These are phyloP conservation scores for Leptopterna dolabrata DNA, from an alignment of 2,888 invertebrate species.

Conservation along the genomic window DNA sequence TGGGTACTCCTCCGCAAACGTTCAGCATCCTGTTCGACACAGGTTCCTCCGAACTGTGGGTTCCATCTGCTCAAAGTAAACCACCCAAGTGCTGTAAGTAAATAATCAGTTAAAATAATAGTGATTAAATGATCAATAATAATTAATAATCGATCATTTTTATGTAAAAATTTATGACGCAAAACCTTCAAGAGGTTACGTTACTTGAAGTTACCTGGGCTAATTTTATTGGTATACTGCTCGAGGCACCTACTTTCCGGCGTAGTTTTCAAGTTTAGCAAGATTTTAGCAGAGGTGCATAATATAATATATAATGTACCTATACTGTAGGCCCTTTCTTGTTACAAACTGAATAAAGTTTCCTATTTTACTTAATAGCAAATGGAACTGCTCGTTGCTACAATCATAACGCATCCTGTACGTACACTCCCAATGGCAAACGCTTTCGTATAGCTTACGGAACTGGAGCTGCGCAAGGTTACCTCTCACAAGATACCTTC, in stretches of 20 bases:
- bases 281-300: too few species aligned
- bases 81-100: conserved; percentile 10
- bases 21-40: conserved; percentile 11
- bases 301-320: too few species aligned
- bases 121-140: neutral
- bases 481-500: conserved; percentile 1
- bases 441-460: neutral
- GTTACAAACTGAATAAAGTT: too few species aligned
- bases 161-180: neutral
- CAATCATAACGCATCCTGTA: neutral
- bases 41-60: neutral
- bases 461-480: neutral
- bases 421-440: neutral
- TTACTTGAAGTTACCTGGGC: too few species aligned
- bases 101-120: too few species aligned
- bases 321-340: too few species aligned
- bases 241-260: too few species aligned
- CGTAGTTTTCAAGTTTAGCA: too few species aligned
- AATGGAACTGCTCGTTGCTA: neutral
- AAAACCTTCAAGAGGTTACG: neutral
- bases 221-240: too few species aligned
- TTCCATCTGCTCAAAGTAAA: neutral
- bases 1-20: neutral
- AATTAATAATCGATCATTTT: neutral
- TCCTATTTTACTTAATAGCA: neutral